phyloP scores from a whole-genome alignment of 2,113 vertebrate species.

The Crotalus horridus region DNA sequence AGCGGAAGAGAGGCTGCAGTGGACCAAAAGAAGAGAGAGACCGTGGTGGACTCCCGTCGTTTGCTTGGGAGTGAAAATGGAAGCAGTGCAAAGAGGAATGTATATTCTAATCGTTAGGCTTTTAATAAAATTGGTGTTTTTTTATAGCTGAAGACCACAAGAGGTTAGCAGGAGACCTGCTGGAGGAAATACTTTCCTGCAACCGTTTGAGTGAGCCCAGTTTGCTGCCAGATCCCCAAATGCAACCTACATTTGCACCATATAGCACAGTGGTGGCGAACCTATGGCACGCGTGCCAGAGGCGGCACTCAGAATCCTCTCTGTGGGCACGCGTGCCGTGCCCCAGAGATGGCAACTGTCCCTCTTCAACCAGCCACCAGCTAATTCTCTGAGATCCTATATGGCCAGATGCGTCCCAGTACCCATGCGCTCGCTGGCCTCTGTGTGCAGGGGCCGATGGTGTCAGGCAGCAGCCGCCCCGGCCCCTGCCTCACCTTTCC shows the following conservation, averaged over 20 bases:
- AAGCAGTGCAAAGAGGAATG: neutral
- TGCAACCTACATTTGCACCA: neutral
- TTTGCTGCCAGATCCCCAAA: neutral
- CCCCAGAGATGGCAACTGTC: no score
- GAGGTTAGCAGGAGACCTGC: neutral
- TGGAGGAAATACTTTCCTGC: neutral
- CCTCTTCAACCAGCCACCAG: no score
- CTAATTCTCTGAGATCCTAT: no score
- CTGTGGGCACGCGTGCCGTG: no score
- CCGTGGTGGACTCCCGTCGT: neutral
- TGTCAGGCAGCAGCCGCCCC: no score
- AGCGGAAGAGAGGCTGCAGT: neutral
- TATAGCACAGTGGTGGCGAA: neutral
- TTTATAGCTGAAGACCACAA: neutral
- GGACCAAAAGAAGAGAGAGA: neutral
- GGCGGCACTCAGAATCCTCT: no score
- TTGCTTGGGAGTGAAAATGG: neutral
- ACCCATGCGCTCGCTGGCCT: no score
- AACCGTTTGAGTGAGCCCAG: neutral
- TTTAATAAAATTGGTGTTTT: conserved; percentile 20
- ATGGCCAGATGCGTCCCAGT: no score
- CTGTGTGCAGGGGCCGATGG: no score
- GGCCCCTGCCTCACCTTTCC: no score
- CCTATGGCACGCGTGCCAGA: no score
- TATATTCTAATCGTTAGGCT: conserved; percentile 1